These are phyloP conservation scores for Orthosia gothica DNA, from an alignment of 2,888 invertebrate species.

Conservation along the genomic window DNA sequence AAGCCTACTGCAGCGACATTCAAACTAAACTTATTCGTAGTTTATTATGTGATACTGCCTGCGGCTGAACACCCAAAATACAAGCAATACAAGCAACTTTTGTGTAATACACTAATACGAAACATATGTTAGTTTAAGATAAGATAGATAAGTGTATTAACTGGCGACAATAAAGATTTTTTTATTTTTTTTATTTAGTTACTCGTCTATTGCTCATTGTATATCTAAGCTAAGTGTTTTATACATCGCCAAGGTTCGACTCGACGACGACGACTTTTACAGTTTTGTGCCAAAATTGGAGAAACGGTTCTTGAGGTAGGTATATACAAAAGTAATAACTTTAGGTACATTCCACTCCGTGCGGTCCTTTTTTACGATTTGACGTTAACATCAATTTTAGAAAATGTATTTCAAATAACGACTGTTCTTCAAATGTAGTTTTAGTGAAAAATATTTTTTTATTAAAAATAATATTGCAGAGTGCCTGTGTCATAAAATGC, in stretches of 20 bases:
- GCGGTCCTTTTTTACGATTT: conserved; percentile 61
- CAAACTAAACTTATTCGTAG: too few species aligned
- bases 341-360: conserved; percentile 36
- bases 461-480: neutral
- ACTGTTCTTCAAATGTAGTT: neutral
- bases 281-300: conserved; percentile 36
- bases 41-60: too few species aligned
- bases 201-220: neutral
- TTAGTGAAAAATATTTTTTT: neutral
- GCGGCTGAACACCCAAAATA: too few species aligned
- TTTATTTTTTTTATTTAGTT: too few species aligned
- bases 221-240: neutral
- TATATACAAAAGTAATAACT: conserved; percentile 52
- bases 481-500: neutral
- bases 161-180: too few species aligned
- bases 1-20: too few species aligned
- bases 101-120: too few species aligned
- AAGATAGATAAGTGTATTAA: too few species aligned
- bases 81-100: too few species aligned
- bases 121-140: too few species aligned
- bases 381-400: conserved; percentile 34
- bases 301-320: conserved; percentile 26
- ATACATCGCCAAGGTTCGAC: conserved; percentile 17
- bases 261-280: conserved; percentile 50
- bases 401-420: conserved; percentile 37